A percentile compares a stretch with the other conserved stretches of the same genome.
phyloP scores from a whole-genome alignment of 2,113 vertebrate species.

The Gasterosteus nipponicus region DNA sequence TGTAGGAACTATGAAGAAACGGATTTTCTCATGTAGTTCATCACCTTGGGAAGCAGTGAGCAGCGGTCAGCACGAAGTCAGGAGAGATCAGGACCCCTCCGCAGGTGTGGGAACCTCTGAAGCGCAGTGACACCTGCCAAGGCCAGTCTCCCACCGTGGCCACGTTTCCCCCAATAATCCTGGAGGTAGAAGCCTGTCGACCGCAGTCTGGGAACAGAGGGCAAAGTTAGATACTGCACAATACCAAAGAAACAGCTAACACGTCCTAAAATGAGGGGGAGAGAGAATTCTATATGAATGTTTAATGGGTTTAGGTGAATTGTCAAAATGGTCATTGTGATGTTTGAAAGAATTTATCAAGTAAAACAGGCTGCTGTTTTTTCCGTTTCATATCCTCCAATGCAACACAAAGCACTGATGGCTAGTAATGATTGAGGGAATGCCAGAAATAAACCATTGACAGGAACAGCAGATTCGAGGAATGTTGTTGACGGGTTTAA shows the following conservation, averaged over 20 bases:
- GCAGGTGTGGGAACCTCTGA: slow-evolving; percentile 82
- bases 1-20: not conserved
- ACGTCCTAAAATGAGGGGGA: not conserved
- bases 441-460: not conserved
- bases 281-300: not conserved
- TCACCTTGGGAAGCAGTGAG: slow-evolving; percentile 93
- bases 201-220: slow-evolving; percentile 85
- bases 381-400: not conserved
- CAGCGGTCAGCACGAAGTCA: slow-evolving; percentile 88
- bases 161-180: slow-evolving; percentile 87
- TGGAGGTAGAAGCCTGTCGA: slow-evolving; percentile 70
- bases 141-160: slow-evolving; percentile 86
- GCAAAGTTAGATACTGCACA: not conserved
- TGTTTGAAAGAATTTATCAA: not conserved
- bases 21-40: not conserved
- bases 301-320: not conserved
- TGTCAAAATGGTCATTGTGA: not conserved
- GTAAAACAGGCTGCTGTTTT: not conserved
- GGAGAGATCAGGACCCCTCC: slow-evolving; percentile 88
- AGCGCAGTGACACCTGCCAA: slow-evolving; percentile 92
- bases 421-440: not conserved
- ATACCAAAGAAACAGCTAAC: not conserved
- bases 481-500: not conserved
- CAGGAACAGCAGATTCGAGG: not conserved
- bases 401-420: not conserved